Conservation (phyloP, 2,888 invertebrate species). For the Resseliella maxima region DNA sequence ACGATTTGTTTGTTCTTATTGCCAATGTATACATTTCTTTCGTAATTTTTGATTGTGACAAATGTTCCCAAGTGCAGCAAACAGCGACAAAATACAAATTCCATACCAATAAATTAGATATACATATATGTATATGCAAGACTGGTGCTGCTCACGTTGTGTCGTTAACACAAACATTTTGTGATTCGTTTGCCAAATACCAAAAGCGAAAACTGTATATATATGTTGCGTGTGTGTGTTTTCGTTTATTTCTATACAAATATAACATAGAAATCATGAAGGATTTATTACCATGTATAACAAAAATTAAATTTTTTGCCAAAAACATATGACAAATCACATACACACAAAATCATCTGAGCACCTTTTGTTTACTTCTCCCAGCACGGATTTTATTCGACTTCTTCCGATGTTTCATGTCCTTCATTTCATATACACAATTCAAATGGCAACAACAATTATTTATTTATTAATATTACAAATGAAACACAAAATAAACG, state of each 20-base stretch:
- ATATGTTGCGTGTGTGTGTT: no score
- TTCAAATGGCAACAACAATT: conserved; percentile 29
- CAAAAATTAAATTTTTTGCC: background rate
- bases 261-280: background rate
- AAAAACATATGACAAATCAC: conserved; percentile 17
- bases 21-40: background rate
- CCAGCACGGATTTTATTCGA: background rate
- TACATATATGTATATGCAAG: no score
- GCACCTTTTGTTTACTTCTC: background rate
- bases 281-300: conserved; percentile 21
- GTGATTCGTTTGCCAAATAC: background rate
- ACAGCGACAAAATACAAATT: background rate
- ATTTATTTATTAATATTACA: conserved; percentile 29
- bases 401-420: background rate
- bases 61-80: background rate
- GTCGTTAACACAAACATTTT: background rate
- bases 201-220: background rate
- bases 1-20: background rate
- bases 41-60: background rate
- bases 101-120: conserved; percentile 25
- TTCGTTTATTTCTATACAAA: no score
- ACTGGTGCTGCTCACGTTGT: background rate
- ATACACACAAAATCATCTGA: conserved; percentile 20
- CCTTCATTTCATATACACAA: background rate
- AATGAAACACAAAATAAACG: conserved; percentile 8